These are phyloP conservation scores for Octopus sinensis DNA, from an alignment of 1,140 invertebrate genomes.

Conservation along the genomic window DNA sequence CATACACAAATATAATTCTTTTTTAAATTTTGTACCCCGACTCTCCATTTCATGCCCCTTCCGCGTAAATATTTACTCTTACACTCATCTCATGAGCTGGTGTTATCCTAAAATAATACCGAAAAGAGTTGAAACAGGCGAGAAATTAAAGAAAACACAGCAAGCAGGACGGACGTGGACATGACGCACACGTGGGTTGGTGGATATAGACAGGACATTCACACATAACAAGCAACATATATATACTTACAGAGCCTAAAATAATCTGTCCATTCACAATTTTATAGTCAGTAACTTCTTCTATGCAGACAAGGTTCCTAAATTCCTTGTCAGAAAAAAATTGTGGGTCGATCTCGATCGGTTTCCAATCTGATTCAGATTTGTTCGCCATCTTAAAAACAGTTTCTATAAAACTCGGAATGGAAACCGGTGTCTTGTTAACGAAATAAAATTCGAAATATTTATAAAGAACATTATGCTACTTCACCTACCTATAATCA, in stretches of 20 bases:
- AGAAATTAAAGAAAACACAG: no score
- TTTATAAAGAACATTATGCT: no score
- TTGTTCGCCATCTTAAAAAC: conserved; percentile 16
- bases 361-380: conserved; percentile 41
- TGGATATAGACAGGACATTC: neutral
- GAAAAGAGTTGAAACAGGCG: neutral
- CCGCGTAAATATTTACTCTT: neutral
- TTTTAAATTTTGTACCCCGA: no score
- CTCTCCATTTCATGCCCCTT: neutral
- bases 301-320: conserved; percentile 38
- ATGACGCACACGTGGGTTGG: neutral
- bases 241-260: neutral
- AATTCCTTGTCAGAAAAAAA: conserved; percentile 35
- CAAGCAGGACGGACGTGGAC: no score
- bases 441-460: neutral
- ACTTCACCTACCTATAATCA: no score
- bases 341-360: conserved; percentile 33
- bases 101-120: neutral
- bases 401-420: conserved; percentile 31
- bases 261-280: conserved; percentile 23
- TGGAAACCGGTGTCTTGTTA: conserved; percentile 37
- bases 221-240: neutral
- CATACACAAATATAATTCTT: no score
- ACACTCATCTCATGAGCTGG: neutral
- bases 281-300: conserved; percentile 51